Evolutionary conservation across 64 coral and sea anemone species (phyloP), one percentile per base, ranked within the genome.

Genomic region (Hydrozoanthus tunicans): DNA sequence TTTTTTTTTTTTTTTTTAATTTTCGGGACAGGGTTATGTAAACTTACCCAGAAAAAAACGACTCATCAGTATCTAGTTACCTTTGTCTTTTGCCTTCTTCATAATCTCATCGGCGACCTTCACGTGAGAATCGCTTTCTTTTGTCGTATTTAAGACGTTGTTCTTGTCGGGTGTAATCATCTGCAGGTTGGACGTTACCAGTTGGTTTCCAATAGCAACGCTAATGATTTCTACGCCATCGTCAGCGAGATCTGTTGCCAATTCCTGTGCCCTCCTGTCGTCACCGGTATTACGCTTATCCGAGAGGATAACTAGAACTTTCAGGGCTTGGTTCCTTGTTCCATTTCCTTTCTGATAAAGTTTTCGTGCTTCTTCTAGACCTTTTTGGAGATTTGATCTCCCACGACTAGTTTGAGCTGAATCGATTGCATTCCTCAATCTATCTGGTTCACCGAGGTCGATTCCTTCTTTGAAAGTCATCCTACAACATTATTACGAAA

Each of bases 221-320:
- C 67, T 88, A 73, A 88, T 88, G 56, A 88, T 88, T 73, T 88
- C 65, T 57, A 88, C 83, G 70, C 69, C 83, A 8, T 73, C 68
- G 67, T 74, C 60, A 12, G 83, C 83, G 51, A 88, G 83, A 74
- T 60, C 74, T 56, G 9, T 17, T 3, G 83, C 68, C 54, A 88
- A 20, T 59, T 88, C 83, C 56, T 74, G 58, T 6, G 83, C 20
- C 25, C 13, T 73, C 7, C 4, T 51, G 9, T 73, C 74, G 9
- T 88, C 83, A 7, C 83, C 83, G 32, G 55, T 88, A 56, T 68
- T 88, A 58, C 68, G 83, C 55, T 88, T 88, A 13, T 88, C 23
- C 7, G 83, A 73, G 5, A 88, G 24, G 70, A 88, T 88, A 11
- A 88, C 83, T 3, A 88, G 20, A 1, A 88, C 83, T 59, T 55